Conservation (phyloP, 2,888 invertebrate species). For the Hyposoter dolosus region DNA sequence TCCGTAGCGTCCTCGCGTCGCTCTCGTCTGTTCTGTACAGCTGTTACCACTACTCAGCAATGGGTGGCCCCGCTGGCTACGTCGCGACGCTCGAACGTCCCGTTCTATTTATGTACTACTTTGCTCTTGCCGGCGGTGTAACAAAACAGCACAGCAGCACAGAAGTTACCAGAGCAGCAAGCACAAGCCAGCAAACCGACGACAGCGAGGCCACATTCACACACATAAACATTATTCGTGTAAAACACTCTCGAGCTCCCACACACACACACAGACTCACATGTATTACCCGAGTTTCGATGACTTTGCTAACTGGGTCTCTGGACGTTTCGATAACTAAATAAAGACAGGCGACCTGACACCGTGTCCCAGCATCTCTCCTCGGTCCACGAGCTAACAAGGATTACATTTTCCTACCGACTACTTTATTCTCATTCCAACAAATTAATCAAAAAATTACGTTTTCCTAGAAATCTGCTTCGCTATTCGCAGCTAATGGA, state of each 20-base stretch:
- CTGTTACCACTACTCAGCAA: slow-evolving; percentile 62
- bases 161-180: slow-evolving; percentile 18
- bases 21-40: slow-evolving; percentile 55
- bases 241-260: background rate
- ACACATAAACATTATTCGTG: background rate
- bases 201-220: slow-evolving; percentile 35
- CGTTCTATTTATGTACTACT: slow-evolving; percentile 67
- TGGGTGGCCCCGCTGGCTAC: slow-evolving; percentile 39
- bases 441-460: background rate
- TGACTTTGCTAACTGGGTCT: slow-evolving; percentile 73
- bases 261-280: background rate
- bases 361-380: slow-evolving; percentile 50
- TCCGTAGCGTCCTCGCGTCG: slow-evolving; percentile 24
- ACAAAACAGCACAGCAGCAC: slow-evolving; percentile 44
- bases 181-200: slow-evolving; percentile 41
- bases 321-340: slow-evolving; percentile 68
- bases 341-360: slow-evolving; percentile 66
- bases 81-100: slow-evolving; percentile 59
- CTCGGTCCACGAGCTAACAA: slow-evolving; percentile 26
- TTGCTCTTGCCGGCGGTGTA: slow-evolving; percentile 51
- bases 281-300: slow-evolving; percentile 63
- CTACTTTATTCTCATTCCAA: background rate
- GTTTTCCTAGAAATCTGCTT: background rate
- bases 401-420: background rate
- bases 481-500: too few species aligned